Evolutionary conservation across 2,113 vertebrate species (phyloP), one percentile per base, ranked within the genome.

Genomic region (Cariama cristata): DNA sequence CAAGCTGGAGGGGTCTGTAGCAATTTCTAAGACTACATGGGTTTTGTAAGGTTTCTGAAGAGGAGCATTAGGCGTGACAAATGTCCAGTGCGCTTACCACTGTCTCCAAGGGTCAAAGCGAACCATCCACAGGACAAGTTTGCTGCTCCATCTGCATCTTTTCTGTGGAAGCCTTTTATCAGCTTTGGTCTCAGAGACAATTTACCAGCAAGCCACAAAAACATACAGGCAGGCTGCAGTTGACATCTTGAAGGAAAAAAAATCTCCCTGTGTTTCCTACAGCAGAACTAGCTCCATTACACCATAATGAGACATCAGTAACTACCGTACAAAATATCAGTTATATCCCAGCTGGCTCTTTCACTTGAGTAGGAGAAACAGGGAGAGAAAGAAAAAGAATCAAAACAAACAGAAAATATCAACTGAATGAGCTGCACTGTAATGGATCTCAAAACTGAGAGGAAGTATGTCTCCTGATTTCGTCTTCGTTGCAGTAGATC

Each of bases 41-140:
- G 27, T 52, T 93, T 93, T 88, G 40, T 44, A 47, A 87, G 27
- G 10, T 87, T 91, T 92, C 24, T 47, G 67, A 72, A 96, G 53
- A 85, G 40, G 12, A 47, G 5, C 35, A 18, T 53, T 35, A 72
- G 44, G 22, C 30, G 35, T 60, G 62, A 81, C 33, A 89, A 92
- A 87, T 44, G 27, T 16, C 17, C 47, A 86, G 27, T 0, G 2
- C 44, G 72, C 28, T 81, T 30, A 9, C n/a, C 53, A 47, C 40
- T 74, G 56, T 67, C 86, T 81, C 40, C 38, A 42, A 56, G 40
- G 55, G 49, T 93, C 84, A 79, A 60, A 87, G 69, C 27, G 84
- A 87, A 75, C 69, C 20, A 30, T 67, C 2, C 1, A 0, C 22
- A 47, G 23, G 73, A 62, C 28, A 44, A 59, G 44, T 49, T 53